phyloP scores from a whole-genome alignment of 30 jellyfish, hydroid and myxozoan genomes.

The Turritopsis dohrnii region DNA sequence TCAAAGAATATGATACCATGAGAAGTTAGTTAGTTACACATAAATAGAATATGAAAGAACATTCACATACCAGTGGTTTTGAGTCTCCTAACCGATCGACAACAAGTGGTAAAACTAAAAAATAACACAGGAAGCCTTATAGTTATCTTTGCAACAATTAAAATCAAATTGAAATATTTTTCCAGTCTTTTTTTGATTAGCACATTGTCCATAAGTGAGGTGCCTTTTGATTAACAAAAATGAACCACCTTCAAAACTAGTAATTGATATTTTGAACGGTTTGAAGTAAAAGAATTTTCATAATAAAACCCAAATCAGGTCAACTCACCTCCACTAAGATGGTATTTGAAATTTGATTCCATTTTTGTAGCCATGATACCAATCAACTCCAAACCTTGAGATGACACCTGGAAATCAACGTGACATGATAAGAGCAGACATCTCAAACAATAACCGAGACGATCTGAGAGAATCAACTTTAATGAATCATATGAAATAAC shows the following conservation, averaged over 20 bases:
- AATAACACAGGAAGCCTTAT: background rate
- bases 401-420: slow-evolving; percentile 45
- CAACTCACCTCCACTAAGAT: slow-evolving; percentile 46
- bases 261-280: too few relatives aligned
- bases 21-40: too few relatives aligned
- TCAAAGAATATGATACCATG: too few relatives aligned
- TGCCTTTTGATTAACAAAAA: too few relatives aligned
- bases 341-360: slow-evolving; percentile 39
- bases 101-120: slow-evolving; percentile 66
- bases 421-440: background rate
- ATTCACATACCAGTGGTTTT: slow-evolving; percentile 52
- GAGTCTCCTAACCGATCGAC: slow-evolving; percentile 98
- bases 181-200: too few relatives aligned
- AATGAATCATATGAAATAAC: background rate
- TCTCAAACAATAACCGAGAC: background rate
- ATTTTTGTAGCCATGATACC: slow-evolving; percentile 62
- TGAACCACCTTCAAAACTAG: too few relatives aligned
- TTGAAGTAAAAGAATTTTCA: background rate
- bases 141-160: too few relatives aligned
- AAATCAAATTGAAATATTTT: too few relatives aligned
- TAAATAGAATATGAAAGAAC: background rate
- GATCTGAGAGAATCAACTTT: too few relatives aligned
- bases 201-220: too few relatives aligned
- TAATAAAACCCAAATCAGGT: background rate
- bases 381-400: slow-evolving; percentile 75